Base-by-base conservation (phyloP, 2,888 invertebrate species). In the Cerastoderma edule region DNA sequence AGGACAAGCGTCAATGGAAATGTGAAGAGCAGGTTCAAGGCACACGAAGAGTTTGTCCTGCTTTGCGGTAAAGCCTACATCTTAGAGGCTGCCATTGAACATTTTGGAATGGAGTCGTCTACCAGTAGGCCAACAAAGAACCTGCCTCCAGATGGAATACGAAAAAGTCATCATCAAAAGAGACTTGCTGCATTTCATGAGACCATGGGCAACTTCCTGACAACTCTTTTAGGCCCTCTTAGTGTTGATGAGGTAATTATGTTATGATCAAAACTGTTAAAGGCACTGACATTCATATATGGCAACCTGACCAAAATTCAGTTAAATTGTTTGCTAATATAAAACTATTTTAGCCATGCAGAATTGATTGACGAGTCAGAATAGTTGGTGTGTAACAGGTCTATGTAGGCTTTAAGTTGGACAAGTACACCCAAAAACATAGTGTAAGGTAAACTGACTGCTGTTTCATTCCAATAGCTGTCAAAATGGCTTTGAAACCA, bases 11-110 rank as follows among this genome's bases (percentile, higher is more conserved):
- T 63, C 6, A 69, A 69, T 60, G 57, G 69, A 1, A 72, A 72
- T 28, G 71, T 72, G 8, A 67, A 67, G 19, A 53, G 57, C 19
- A 5, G 66, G 22, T 74, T 69, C 33, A 63, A 74, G 48, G 69
- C 74, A 24, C 74, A 74, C 33, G 65, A 69, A 54, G 69, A 74
- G 1, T 74, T 74, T 64, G 65, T 63, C 8, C 24, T 69, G n/a
- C 33, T 65, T 5, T 19, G 35, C n/a, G 74, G 69, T 6, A 54
- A 69, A n/a, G 65, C 69, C 13, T 75, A 65, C 33, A 13, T 70
- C 1, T 60, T 70, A 19, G 66, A 57, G 22, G 50, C 63, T 6
- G 75, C 53, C 24, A 46, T 75, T 33, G 54, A 75, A n/a, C 22
- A 63, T 22, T 70, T 75, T 57, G 66, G 66, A 2, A 70, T 75